Evolutionary conservation across 1,140 invertebrate species (phyloP).

Genomic region (Temnothorax longispinosus): DNA sequence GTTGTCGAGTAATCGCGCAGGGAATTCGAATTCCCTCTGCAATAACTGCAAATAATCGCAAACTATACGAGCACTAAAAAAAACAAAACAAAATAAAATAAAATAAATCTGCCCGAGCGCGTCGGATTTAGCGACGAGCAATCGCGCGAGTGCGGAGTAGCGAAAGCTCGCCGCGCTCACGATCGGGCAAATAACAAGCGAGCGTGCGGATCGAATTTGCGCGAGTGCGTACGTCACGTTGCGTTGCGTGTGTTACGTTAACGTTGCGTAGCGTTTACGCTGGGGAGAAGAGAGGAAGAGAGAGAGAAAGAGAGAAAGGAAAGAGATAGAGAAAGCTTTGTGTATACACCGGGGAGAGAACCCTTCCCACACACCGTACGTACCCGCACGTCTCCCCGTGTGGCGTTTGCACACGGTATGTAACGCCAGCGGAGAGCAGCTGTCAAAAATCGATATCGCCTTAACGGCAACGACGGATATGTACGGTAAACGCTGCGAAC

Average conservation of each 20-base stretch:
- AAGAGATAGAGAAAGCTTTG: neutral
- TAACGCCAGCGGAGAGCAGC: slow-evolving; percentile 76
- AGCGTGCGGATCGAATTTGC: slow-evolving; percentile 6
- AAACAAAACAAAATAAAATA: neutral
- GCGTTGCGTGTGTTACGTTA: slow-evolving; percentile 36
- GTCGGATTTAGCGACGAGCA: neutral
- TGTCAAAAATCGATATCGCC: slow-evolving; percentile 85
- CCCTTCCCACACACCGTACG: slow-evolving; percentile 16
- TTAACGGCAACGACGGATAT: slow-evolving; percentile 38
- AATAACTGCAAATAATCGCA: neutral
- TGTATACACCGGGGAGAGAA: neutral
- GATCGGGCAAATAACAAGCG: neutral
- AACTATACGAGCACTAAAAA: neutral
- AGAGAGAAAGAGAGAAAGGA: neutral
- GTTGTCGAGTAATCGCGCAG: neutral
- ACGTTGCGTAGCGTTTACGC: slow-evolving; percentile 6
- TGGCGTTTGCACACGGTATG: neutral
- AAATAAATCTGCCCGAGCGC: neutral
- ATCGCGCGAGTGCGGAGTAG: neutral
- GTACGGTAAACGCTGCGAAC: slow-evolving; percentile 20
- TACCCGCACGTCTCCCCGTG: slow-evolving; percentile 12
- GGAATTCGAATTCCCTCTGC: neutral
- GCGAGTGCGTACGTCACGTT: slow-evolving; percentile 25
- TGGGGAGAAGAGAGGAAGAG: neutral
- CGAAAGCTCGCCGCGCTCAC: neutral